Base-by-base conservation (phyloP, 2,888 invertebrate genomes). In the Danaus chrysippus region DNA sequence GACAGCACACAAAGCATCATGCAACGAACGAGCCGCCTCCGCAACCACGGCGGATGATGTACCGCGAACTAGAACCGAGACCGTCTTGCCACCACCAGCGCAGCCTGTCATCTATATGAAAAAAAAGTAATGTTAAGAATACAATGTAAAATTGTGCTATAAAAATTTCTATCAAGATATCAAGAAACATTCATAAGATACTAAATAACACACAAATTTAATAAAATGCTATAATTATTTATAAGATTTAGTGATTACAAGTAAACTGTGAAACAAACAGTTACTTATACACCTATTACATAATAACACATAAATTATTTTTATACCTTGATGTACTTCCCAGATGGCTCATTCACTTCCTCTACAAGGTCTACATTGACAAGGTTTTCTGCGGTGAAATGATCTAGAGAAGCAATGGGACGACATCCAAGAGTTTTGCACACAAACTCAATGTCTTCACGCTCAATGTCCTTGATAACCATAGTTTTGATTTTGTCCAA, bases 401-500 rank as follows among this genome's bases (percentile, higher is more conserved):
- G 99, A 89, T 99, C 99, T 67, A 99, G 91, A n/a, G 98, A 98
- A 6, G 99, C 99, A 73, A 99, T 97, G 0, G 99, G 99, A 57
- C 98, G 93, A 82, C 98, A 98, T 23, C 95, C 95, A 34, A 99
- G 89, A 8, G 97, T 97, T 92, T 98, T 99, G 89, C 98, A 98
- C 17, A 99, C 95, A 85, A 98, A 99, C 78, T 99, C 98, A 71
- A 99, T 96, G 76, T 99, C 99, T 83, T 99, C 99, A 59, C 99
- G 94, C 85, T 99, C 99, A 62, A 99, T 94, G 80, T 99, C 99
- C 85, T 98, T 99, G 58, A 99, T 94, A 1, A 99, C 99, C 95
- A 99, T 96, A 60, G 98, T 98, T 86, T 99, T 99, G 83, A 99
- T 97, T 92, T 99, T 99, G 79, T 99, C 98, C 71, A 99, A 92